These are phyloP conservation scores for Saccostrea echinata DNA, from an alignment of 1,140 invertebrate genomes.

Conservation along the genomic window DNA sequence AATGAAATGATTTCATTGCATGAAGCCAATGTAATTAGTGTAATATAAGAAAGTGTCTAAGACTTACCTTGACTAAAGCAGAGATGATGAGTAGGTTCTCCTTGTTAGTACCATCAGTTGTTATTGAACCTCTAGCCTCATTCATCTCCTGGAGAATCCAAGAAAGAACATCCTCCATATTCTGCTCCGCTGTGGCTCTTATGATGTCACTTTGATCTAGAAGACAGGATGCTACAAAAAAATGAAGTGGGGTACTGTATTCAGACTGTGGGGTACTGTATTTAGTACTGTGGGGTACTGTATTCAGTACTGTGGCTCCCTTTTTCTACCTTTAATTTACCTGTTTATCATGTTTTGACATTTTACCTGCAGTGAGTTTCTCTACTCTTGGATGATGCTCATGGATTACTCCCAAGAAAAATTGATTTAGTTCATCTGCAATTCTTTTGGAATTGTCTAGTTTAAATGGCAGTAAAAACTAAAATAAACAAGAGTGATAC, in stretches of 20 bases:
- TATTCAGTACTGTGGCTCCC: too few relatives aligned
- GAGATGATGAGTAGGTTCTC: background rate
- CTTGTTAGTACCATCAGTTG: background rate
- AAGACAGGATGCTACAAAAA: constrained; percentile 28
- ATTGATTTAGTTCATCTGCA: background rate
- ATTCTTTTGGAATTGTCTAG: constrained; percentile 16
- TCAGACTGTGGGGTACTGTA: too few relatives aligned
- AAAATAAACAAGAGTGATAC: background rate
- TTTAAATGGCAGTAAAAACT: constrained; percentile 22
- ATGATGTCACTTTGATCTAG: constrained; percentile 21
- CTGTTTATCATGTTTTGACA: too few relatives aligned
- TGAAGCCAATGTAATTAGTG: too few relatives aligned
- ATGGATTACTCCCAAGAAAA: background rate
- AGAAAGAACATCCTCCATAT: background rate
- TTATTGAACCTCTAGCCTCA: background rate
- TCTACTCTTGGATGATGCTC: background rate
- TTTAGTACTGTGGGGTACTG: too few relatives aligned
- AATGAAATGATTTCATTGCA: too few relatives aligned
- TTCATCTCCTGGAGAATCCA: background rate
- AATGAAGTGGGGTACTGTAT: background rate
- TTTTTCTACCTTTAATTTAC: too few relatives aligned
- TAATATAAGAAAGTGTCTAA: background rate
- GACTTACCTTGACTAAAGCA: background rate
- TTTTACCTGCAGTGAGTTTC: constrained; percentile 9
- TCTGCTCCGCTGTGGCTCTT: constrained; percentile 18